Base-by-base conservation (phyloP, 53 echinoderm and acorn worm genomes). In the Mesocentrotus franciscanus region DNA sequence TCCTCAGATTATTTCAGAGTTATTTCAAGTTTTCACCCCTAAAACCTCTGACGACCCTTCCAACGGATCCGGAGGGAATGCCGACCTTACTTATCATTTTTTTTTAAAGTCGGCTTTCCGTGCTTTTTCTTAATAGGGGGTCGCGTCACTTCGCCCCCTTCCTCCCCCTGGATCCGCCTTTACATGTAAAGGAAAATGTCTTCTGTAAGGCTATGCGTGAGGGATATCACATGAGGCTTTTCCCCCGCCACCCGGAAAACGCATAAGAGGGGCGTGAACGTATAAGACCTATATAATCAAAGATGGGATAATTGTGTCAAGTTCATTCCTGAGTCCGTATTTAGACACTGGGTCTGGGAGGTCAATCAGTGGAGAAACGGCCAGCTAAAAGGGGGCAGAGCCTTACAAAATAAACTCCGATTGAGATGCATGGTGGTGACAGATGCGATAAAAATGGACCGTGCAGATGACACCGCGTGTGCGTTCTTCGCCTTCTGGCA, bases 231-330 rank as follows among this genome's bases (percentile, higher is more conserved):
- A 35, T 58, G 66, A 32, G 32, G 24, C 66, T 36, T 4, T 91
- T 8, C 42, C 33, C 49, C 36, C 17, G 66, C 91, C 91, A 91
- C 91, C 91, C 91, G 91, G 64, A 22, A 91, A 91, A 91, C 32
- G 35, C 91, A 91, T 91, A 66, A 64, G 66, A 29, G 22, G 91
- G 91, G 91, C 87, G 87, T 87, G 87, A 87, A 58, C 87, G 87
- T 36, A 84, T 27, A 87, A 87, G 87, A 58, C 57, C 91, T 66
- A 91, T 24, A 66, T 91, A 91, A 91, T 91, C 64, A 66, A 91
- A 91, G 91, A 91, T 68, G 11, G 91, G 66, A 66, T 56, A 91
- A 91, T 91, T 91, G 91, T 91, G 91, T 91, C 91, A 91, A 91
- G 91, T 91, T 91, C 91, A 91, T 16, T 39, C 39, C 91, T 91